Conservation (phyloP, 2,113 vertebrate species). For the Entomyzon cyanotis region DNA sequence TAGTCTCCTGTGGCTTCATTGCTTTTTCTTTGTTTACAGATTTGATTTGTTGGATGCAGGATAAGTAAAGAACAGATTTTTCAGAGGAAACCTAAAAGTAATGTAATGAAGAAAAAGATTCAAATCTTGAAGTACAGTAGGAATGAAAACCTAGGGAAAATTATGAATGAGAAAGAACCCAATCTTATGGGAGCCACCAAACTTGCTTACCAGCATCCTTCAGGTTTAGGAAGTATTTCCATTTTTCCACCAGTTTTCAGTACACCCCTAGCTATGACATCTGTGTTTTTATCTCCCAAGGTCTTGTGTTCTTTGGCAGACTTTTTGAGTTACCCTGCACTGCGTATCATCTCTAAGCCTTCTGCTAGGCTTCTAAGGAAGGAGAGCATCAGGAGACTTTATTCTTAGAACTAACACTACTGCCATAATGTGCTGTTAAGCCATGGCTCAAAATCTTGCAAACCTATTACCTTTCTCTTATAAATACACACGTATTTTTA, state of each 20-base stretch:
- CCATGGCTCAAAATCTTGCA: constrained; percentile 6
- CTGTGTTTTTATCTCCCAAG: constrained; percentile 54
- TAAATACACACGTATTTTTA: neutral
- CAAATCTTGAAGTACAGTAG: neutral
- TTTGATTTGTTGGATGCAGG: neutral
- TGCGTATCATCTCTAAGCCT: neutral
- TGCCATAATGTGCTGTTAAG: neutral
- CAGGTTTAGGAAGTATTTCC: constrained; percentile 14
- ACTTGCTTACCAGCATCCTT: neutral
- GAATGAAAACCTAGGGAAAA: neutral
- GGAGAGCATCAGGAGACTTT: constrained; percentile 29
- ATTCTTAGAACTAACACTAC: constrained; percentile 41
- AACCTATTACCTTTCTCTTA: neutral
- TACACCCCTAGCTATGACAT: constrained; percentile 27
- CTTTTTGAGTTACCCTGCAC: constrained; percentile 20
- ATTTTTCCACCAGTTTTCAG: constrained; percentile 39
- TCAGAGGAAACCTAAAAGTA: neutral
- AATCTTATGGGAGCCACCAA: neutral
- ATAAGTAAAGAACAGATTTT: neutral
- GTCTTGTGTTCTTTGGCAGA: constrained; percentile 56
- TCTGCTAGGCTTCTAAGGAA: constrained; percentile 48
- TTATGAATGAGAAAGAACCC: neutral
- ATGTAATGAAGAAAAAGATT: neutral
- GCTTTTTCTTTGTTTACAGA: neutral
- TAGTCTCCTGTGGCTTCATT: neutral